Evolutionary conservation across 2,113 vertebrate genomes (phyloP).

Genomic region (Montifringilla adamsi): DNA sequence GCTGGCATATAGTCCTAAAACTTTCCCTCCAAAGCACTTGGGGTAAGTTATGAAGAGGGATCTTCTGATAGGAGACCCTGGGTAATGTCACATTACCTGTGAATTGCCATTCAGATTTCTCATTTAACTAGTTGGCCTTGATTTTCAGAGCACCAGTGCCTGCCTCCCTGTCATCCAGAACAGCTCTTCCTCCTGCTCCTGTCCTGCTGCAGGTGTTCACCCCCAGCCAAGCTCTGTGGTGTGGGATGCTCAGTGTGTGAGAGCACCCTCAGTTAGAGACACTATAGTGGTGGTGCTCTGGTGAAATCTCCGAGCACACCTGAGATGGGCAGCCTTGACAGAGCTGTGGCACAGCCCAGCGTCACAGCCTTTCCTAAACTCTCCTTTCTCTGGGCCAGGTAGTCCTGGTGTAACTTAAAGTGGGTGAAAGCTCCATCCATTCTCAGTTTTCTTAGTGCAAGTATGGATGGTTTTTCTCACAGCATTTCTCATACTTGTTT

Average conservation of each 20-base stretch:
- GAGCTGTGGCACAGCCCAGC: neutral
- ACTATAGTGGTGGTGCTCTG: neutral
- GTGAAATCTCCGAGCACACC: neutral
- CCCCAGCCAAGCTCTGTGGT: neutral
- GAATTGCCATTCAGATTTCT: neutral
- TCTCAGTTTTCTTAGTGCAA: neutral
- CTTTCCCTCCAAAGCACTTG: neutral
- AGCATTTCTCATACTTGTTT: neutral
- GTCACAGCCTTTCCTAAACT: neutral
- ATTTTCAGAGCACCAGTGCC: neutral
- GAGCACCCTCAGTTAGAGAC: neutral
- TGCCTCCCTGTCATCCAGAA: neutral
- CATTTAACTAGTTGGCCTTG: neutral
- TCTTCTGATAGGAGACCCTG: neutral
- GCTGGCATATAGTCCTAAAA: neutral
- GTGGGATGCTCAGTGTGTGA: neutral
- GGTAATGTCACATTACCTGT: neutral
- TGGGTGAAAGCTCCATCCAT: neutral
- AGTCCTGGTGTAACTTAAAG: neutral
- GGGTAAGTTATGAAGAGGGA: neutral
- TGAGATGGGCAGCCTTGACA: neutral
- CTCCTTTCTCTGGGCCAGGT: neutral
- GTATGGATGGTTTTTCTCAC: neutral
- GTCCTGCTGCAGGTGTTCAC: neutral
- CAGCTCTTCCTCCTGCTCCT: neutral